These are phyloP conservation scores for Lamproptera curius DNA, from an alignment of 2,888 invertebrate genomes.

Conservation along the genomic window DNA sequence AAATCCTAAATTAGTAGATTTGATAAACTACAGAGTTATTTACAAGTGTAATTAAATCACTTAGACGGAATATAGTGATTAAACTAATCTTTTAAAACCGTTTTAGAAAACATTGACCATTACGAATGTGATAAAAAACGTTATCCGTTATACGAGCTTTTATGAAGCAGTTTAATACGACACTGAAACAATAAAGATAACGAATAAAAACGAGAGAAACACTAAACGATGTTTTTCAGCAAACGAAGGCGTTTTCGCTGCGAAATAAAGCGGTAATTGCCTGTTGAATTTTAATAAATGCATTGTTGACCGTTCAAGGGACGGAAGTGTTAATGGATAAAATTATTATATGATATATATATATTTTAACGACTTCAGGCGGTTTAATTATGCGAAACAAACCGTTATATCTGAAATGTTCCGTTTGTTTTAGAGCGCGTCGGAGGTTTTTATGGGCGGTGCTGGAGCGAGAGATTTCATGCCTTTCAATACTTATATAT, in stretches of 20 bases:
- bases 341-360: slow-evolving; percentile 5
- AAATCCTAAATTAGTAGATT: no score
- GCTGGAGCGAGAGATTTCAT: no score
- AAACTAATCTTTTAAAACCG: no score
- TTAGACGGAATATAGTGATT: no score
- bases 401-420: slow-evolving; percentile 1
- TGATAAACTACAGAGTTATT: no score
- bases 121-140: no score
- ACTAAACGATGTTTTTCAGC: not conserved
- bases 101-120: no score
- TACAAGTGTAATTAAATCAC: no score
- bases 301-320: slow-evolving; percentile 3
- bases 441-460: not conserved
- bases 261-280: not conserved
- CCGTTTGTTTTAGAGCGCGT: not conserved
- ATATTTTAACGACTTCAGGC: not conserved
- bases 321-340: slow-evolving; percentile 12
- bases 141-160: no score
- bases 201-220: not conserved
- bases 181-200: not conserved
- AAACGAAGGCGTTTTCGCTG: not conserved
- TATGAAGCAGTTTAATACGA: not conserved
- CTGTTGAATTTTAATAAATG: slow-evolving; percentile 1
- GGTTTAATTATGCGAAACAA: not conserved
- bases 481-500: no score